phyloP scores from a whole-genome alignment of 2,797 vertebrate species.

The Mastacembelus armatus region DNA sequence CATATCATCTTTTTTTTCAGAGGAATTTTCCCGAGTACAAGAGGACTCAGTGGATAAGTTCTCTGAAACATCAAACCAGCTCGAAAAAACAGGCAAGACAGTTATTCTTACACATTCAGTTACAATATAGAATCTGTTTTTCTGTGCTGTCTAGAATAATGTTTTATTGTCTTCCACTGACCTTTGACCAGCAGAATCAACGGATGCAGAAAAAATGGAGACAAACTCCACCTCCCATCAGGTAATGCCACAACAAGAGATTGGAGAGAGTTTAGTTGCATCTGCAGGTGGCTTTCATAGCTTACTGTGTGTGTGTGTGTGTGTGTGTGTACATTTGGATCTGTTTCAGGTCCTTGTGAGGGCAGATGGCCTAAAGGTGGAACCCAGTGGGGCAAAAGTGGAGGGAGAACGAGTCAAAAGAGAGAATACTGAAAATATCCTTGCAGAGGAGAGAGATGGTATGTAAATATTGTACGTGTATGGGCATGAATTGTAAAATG shows the following conservation, averaged over 20 bases:
- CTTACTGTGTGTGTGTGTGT: conserved; percentile 14
- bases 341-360: conserved; percentile 59
- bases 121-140: neutral
- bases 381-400: conserved; percentile 52
- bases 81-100: conserved; percentile 67
- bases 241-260: conserved; percentile 69
- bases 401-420: conserved; percentile 76
- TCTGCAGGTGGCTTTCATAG: neutral
- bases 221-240: conserved; percentile 83
- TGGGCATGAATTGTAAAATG: neutral
- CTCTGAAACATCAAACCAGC: conserved; percentile 80
- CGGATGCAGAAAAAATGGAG: conserved; percentile 89
- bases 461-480: conserved; percentile 44
- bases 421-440: conserved; percentile 75
- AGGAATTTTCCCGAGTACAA: conserved; percentile 95
- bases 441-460: conserved; percentile 78
- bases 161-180: conserved; percentile 6
- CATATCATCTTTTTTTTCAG: conserved; percentile 72
- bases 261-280: neutral
- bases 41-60: conserved; percentile 90
- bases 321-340: conserved; percentile 4
- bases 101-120: neutral
- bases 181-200: conserved; percentile 53
- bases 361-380: conserved; percentile 68
- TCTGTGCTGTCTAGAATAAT: neutral